Evolutionary conservation across 1,140 invertebrate species (phyloP), one percentile per base, ranked within the genome.

Genomic region (Orchesella cincta): DNA sequence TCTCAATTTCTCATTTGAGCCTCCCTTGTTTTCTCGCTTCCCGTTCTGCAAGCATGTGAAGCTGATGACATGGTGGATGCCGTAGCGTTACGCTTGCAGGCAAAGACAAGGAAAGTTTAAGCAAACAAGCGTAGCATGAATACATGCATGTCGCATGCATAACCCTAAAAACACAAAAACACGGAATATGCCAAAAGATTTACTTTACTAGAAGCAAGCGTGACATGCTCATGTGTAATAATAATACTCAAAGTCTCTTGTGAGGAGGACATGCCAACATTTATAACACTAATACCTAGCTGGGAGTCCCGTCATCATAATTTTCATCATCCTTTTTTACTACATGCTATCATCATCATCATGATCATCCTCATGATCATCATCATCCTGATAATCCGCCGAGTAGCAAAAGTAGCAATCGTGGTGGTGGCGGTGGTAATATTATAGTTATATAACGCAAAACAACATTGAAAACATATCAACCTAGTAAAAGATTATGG

Each of bases 71-170:
- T 33, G 62, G n/a, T n/a, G n/a, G n/a, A n/a, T n/a, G n/a, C n/a
- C n/a, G n/a, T n/a, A n/a, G n/a, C n/a, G n/a, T n/a, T 12, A 67
- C 29, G 62, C 62, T 31, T 67, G 29, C 62, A 67, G 62, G 8
- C 62, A 33, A 33, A 8, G 31, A 33, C 8, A 67, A 67, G n/a
- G 54, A 57, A 23, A 18, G 54, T 12, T 3, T 57, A 14, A 67
- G 62, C 31, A 67, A 67, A 67, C 62, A 67, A 67, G 62, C n/a
- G n/a, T n/a, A n/a, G n/a, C 62, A 31, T 67, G 62, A 67, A 67
- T 67, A n/a, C 62, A 31, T 67, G 62, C 31, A 67, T 18, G 62
- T 67, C 39, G 39, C 39, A 57, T 57, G 26, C 62, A 31, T 67
- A 8, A 57, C 52, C 52, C 52, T 57, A 57, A 57, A 57, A 57